Evolutionary conservation across 2,797 vertebrate genomes (phyloP), one percentile per base, ranked within the genome.

Genomic region (Rhinichthys osculus): DNA sequence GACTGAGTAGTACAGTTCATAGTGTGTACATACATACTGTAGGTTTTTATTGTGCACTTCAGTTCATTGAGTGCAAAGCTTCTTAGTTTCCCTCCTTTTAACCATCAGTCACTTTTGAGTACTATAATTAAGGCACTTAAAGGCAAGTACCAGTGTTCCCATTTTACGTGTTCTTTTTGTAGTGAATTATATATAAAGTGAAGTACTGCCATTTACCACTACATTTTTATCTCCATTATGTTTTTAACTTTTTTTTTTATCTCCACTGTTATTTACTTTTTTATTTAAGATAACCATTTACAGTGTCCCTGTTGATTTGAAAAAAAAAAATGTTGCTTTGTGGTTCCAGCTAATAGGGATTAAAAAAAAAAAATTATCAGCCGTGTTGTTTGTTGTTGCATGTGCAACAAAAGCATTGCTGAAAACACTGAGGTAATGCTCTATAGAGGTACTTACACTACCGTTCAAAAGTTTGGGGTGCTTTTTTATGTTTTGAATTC

Each of bases 91-190:
- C 27, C 27, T 67, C 62, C 9, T 79, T 79, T 79, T 66, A 79
- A 66, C 57, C 57, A 21, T 33, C 3, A 50, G 27, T 47, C 42
- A 67, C 17, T 23, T 80, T 67, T 23, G 42, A 80, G 62, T 47
- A 64, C 78, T 80, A 23, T 80, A 80, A 66, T 80, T 62, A 79
- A 79, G 78, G 57, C 78, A 62, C 59, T 79, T 79, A 47, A 62
- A 79, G 16, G 54, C n/a, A 78, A 40, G 76, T 54, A 40, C 73
- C 35, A 57, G 52, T 59, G 13, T 40, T 57, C 13, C 21, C 21
- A 27, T 59, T 59, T 78, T 5, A 57, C 9, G 0, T 59, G 21
- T 40, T 40, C 21, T 78, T 78, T 78, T 57, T 78, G 3, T n/a
- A 27, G 35, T 17, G 52, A 40, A 9, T 40, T 57, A n/a, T 57